Base-by-base conservation (phyloP, 2,113 vertebrate species). In the Paramormyrops kingsleyae region DNA sequence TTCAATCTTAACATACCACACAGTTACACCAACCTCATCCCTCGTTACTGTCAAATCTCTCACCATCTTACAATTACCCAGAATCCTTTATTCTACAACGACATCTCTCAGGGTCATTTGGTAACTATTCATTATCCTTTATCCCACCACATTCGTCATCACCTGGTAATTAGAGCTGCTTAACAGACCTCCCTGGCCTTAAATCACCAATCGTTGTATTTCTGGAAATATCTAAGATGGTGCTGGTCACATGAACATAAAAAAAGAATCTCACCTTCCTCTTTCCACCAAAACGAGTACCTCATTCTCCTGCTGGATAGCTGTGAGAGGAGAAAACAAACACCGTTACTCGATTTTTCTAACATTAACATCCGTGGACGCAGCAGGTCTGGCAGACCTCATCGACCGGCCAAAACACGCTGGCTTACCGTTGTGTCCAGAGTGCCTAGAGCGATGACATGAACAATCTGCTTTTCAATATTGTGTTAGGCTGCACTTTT, bases 221-320 rank as follows among this genome's bases (percentile, higher is more conserved):
- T 35, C 27, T 27, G 15, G 49, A 53, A 27, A 87, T 8, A 35
- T 35, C 42, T 47, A 46, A 21, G 35, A 6, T 17, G 15, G 3
- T 49, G 44, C 19, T 17, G 21, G 10, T 24, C 24, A 87, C 85
- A 52, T 15, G 47, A 88, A 27, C 50, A 83, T 27, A 10, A 17
- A 5, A 5, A 4, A 1, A 1, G 85, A 87, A 42, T 19, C 92
- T 94, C 90, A 98, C 98, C 98, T 98, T 66, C 98, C 96, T 70
- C 95, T 96, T 93, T 98, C 98, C 93, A 99, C 98, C 93, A 99
- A 95, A 89, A 99, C 98, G 87, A 99, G 96, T 84, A 97, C 97
- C 35, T 98, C 98, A 0, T 94, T 96, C 87, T 99, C 98, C 47
- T 97, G 96, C 59, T 98, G 97, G 83, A 97, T 94, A 4, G 98